A percentile compares a stretch with the other conserved stretches of the same genome.
Conservation (phyloP, 2,888 invertebrate genomes). For the Dynastes hyllus region DNA sequence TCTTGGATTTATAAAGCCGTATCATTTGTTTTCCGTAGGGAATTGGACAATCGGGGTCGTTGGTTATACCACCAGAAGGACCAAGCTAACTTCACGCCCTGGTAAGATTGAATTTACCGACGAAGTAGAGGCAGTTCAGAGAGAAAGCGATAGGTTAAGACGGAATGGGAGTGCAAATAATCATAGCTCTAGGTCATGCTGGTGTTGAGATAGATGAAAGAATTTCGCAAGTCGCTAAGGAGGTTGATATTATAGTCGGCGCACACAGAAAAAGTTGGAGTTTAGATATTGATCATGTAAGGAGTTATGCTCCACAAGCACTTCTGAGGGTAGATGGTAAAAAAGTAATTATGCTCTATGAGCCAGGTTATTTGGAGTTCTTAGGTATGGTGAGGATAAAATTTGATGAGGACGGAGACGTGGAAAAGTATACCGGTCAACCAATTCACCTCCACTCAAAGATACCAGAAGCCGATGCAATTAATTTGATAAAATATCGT, state of each 20-base stretch:
- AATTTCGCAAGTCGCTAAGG: constrained; percentile 84
- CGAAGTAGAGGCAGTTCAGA: constrained; percentile 27
- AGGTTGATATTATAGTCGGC: constrained; percentile 90
- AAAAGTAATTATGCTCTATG: constrained; percentile 85
- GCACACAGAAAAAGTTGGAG: constrained; percentile 65
- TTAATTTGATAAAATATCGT: constrained; percentile 73
- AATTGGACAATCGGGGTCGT: constrained; percentile 85
- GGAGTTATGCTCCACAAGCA: not conserved
- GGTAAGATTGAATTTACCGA: constrained; percentile 12
- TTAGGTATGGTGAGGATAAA: constrained; percentile 82
- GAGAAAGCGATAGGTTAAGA: constrained; percentile 63
- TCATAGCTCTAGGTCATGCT: constrained; percentile 93
- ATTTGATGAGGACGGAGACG: constrained; percentile 83
- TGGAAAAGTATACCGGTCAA: constrained; percentile 79
- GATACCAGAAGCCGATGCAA: constrained; percentile 79
- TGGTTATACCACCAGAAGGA: constrained; percentile 80
- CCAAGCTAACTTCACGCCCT: not conserved
- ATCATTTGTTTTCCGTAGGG: constrained; percentile 77
- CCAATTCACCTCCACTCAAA: constrained; percentile 83
- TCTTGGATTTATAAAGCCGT: constrained; percentile 74
- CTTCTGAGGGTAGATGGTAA: not conserved
- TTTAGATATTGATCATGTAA: not conserved
- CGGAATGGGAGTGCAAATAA: constrained; percentile 80
- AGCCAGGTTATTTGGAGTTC: constrained; percentile 93
- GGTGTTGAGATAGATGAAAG: constrained; percentile 85